These are phyloP conservation scores for Phasia obesa DNA, from an alignment of 2,888 invertebrate genomes.

Conservation along the genomic window DNA sequence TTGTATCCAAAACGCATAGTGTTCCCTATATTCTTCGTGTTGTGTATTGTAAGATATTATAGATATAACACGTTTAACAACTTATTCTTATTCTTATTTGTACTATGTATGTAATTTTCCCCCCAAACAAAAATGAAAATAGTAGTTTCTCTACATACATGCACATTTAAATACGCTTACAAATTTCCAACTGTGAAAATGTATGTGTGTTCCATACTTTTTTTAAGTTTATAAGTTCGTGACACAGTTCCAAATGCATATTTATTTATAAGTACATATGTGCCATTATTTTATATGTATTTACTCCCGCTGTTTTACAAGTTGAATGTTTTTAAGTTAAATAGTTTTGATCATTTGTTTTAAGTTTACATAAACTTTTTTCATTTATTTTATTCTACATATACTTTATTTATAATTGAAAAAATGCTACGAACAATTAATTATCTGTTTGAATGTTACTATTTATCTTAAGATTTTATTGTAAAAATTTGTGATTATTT, in stretches of 20 bases:
- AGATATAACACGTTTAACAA: constrained; percentile 81
- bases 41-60: constrained; percentile 75
- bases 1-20: not conserved
- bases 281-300: not conserved
- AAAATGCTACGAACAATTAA: too few species aligned
- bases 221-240: constrained; percentile 59
- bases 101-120: constrained; percentile 18
- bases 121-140: constrained; percentile 11
- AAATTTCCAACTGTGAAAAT: constrained; percentile 9
- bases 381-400: too few species aligned
- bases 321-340: constrained; percentile 47
- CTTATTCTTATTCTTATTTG: constrained; percentile 49
- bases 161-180: not conserved
- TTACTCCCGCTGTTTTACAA: constrained; percentile 30
- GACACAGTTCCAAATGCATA: constrained; percentile 68
- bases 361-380: too few species aligned
- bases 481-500: too few species aligned
- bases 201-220: constrained; percentile 26
- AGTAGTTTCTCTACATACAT: not conserved
- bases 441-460: too few species aligned
- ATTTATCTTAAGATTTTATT: too few species aligned
- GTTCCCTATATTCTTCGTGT: constrained; percentile 8
- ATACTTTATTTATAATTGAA: too few species aligned
- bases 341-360: too few species aligned
- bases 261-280: not conserved